Conservation (phyloP, 2,797 vertebrate genomes). For the Dipus sagitta region DNA sequence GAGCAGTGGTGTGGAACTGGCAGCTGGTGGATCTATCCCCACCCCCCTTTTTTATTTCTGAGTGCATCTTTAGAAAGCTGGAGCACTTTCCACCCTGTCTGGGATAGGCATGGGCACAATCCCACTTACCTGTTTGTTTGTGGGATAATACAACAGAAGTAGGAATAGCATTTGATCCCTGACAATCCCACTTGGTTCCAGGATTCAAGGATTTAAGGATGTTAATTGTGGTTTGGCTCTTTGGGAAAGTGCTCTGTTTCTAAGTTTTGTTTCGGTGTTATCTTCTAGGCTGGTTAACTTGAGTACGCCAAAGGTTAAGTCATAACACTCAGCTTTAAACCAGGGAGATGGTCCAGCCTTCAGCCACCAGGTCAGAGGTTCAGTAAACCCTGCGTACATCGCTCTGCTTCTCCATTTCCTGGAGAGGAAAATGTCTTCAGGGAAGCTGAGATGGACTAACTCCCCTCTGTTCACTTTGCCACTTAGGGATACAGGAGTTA, state of each 20-base stretch:
- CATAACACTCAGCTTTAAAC: not conserved
- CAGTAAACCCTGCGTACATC: not conserved
- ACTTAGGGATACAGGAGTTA: not conserved
- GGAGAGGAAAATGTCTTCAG: not conserved
- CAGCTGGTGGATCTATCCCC: not conserved
- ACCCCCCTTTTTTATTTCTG: not conserved
- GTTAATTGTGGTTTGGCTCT: constrained; percentile 8
- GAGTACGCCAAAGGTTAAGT: not conserved
- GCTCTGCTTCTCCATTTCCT: not conserved
- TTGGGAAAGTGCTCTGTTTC: not conserved
- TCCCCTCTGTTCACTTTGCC: not conserved
- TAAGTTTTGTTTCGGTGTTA: not conserved
- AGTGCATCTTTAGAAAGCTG: constrained; percentile 18
- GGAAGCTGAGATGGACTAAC: not conserved
- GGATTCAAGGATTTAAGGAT: not conserved
- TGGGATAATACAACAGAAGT: not conserved
- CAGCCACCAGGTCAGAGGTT: not conserved
- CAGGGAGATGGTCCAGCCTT: not conserved
- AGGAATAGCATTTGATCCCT: not conserved
- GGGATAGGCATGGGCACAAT: not conserved
- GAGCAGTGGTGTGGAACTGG: not conserved
- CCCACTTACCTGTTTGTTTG: constrained; percentile 26
- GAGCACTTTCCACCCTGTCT: constrained; percentile 13
- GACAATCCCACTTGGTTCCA: not conserved
- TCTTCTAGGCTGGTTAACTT: not conserved